Evolutionary conservation across 2,888 invertebrate genomes (phyloP), one percentile per base, ranked within the genome.

Genomic region (Phaedon cochleariae): DNA sequence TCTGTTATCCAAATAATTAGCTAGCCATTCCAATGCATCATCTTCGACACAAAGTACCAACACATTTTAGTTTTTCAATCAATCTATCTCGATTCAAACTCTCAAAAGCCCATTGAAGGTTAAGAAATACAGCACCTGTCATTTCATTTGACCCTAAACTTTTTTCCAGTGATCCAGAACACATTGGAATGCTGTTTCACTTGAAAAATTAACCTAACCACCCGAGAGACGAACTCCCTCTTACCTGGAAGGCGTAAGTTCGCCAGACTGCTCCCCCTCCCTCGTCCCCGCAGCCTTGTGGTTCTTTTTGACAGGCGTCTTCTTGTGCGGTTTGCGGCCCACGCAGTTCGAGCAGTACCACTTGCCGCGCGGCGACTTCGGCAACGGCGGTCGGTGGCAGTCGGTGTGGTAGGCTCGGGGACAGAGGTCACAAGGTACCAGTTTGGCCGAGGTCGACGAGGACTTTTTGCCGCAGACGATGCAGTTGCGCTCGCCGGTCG

Each of bases 361-460:
- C 72, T 82, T 83, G 21, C 83, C 84, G n/a, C 84, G 74, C 5
- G 83, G 84, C 79, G 90, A 90, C 87, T 93, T 93, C 76, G 89
- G 85, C 79, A 95, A 85, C 41, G 94, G 93, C 45, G 97, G 97
- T 81, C 93, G 93, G 79, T 96, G 90, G 82, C 98, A 98, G 84
- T 96, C 96, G 69, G 93, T 92, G 82, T 98, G 97, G 85, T 95
- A 96, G 59, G 95, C 94, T 60, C 96, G 88, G 2, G 94, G 93
- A 83, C 98, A 98, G 61, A 94, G 85, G 80, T 96, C 95, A 82
- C 97, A 98, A 54, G 92, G 89, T 51, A 96, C 89, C 81, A 97
- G 88, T 71, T 89, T 86, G 0, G 82, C 81, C 20, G 79, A 77
- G 55, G 86, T 86, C 45, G 82, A 79, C 0, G 87, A 86, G 48